phyloP scores from a whole-genome alignment of 2,797 vertebrate species.

The Orestias chungarensis region DNA sequence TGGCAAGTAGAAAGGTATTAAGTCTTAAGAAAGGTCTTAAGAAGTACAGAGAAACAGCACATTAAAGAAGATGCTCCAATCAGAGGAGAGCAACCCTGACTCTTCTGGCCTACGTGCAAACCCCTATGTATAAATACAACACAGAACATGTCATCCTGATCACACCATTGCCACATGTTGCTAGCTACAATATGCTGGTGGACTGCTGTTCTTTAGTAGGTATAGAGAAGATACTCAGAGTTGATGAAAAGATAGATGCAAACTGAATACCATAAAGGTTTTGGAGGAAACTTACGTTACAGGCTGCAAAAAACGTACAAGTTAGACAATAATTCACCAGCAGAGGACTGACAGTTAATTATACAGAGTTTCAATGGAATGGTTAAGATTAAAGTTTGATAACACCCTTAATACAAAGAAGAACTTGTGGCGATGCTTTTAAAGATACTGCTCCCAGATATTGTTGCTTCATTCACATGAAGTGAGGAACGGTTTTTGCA shows the following conservation, averaged over 20 bases:
- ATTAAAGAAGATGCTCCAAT: not conserved
- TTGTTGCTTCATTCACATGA: not conserved
- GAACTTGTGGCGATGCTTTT: not conserved
- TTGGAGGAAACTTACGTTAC: not conserved
- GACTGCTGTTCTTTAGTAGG: not conserved
- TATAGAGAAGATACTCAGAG: not conserved
- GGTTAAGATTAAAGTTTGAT: not conserved
- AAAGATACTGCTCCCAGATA: not conserved
- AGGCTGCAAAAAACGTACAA: not conserved
- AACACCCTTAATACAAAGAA: not conserved
- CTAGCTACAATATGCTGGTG: not conserved
- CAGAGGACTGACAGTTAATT: not conserved
- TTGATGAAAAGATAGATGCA: not conserved
- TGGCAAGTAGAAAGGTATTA: not conserved
- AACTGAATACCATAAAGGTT: not conserved
- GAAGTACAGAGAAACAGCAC: not conserved
- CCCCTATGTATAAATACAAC: not conserved
- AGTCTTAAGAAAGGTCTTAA: not conserved
- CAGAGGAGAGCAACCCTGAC: not conserved
- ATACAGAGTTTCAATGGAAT: not conserved
- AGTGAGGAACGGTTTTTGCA: not conserved
- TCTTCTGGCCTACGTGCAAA: not conserved
- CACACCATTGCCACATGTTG: not conserved
- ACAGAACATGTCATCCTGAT: not conserved
- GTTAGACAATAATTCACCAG: not conserved